These are phyloP conservation scores for Gymnoscopelus microlampas DNA, from an alignment of 2,797 vertebrate genomes.

Conservation along the genomic window DNA sequence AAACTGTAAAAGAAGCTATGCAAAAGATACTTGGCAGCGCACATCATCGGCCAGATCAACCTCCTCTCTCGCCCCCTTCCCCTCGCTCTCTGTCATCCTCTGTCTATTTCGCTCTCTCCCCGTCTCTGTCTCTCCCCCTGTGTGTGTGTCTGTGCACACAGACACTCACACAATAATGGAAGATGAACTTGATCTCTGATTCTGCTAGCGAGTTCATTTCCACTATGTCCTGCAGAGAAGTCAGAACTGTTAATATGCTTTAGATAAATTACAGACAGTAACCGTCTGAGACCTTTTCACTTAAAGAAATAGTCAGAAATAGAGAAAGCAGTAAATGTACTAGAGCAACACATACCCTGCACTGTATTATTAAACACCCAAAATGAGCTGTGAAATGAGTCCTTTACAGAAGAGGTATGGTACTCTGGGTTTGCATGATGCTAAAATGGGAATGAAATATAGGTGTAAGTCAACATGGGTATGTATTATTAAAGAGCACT, in stretches of 20 bases:
- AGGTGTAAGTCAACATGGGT: constrained; percentile 1
- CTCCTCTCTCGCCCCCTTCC: too few species aligned
- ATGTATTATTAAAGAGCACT: not conserved
- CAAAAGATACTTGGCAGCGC: too few species aligned
- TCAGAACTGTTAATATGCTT: constrained; percentile 30
- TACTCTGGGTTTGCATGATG: constrained; percentile 7
- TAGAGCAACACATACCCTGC: constrained; percentile 10
- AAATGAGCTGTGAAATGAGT: constrained; percentile 2
- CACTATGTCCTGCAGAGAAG: constrained; percentile 21
- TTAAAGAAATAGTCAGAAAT: constrained; percentile 29
- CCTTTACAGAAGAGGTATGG: not conserved
- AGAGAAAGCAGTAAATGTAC: constrained; percentile 24
- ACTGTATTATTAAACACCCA: constrained; percentile 17
- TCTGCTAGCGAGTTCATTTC: not conserved
- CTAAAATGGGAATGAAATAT: constrained; percentile 13
- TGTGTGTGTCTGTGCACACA: too few species aligned
- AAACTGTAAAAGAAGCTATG: too few species aligned
- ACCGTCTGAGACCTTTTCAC: constrained; percentile 21
- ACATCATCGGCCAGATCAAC: too few species aligned
- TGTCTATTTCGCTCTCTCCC: too few species aligned
- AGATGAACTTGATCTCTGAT: constrained; percentile 24
- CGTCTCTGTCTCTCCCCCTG: too few species aligned
- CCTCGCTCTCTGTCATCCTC: too few species aligned
- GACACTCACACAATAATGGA: too few species aligned
- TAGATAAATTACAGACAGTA: constrained; percentile 46